Conservation (phyloP, 2,888 invertebrate genomes). For the Rhopalosiphum nymphaeae region DNA sequence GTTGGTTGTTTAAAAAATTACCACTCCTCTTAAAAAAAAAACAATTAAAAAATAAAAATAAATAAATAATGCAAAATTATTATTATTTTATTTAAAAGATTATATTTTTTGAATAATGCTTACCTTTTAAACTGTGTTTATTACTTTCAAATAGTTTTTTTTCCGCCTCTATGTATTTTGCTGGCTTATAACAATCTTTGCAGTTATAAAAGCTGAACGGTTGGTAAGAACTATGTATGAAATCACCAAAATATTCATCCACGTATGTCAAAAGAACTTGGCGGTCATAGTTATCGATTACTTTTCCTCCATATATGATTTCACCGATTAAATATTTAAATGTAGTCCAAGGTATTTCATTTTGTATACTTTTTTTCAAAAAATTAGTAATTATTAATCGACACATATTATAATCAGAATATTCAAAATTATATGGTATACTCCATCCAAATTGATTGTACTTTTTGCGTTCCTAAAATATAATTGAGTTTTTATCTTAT, state of each 20-base stretch:
- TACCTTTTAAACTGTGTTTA: not conserved
- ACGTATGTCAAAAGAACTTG: constrained; percentile 89
- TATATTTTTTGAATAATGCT: not conserved
- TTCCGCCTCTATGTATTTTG: constrained; percentile 21
- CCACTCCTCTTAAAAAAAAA: too few species aligned
- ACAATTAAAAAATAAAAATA: too few species aligned
- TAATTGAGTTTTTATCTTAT: constrained; percentile 71
- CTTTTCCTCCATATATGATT: constrained; percentile 96
- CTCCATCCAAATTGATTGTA: constrained; percentile 97
- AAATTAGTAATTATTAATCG: constrained; percentile 75
- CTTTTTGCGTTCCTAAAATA: constrained; percentile 90
- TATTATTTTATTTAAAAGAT: not conserved
- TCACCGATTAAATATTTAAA: constrained; percentile 93
- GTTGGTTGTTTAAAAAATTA: not conserved
- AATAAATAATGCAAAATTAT: not conserved
- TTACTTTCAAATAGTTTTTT: not conserved
- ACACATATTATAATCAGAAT: constrained; percentile 91
- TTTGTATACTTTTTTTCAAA: not conserved
- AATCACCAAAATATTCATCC: constrained; percentile 96
- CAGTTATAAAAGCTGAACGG: constrained; percentile 87
- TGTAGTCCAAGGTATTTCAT: constrained; percentile 82
- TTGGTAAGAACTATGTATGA: constrained; percentile 90
- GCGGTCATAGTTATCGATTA: constrained; percentile 92
- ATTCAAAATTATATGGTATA: constrained; percentile 92
- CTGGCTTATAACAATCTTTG: not conserved